phyloP scores from a whole-genome alignment of 1,140 invertebrate genomes.

The Sitobion miscanthi region DNA sequence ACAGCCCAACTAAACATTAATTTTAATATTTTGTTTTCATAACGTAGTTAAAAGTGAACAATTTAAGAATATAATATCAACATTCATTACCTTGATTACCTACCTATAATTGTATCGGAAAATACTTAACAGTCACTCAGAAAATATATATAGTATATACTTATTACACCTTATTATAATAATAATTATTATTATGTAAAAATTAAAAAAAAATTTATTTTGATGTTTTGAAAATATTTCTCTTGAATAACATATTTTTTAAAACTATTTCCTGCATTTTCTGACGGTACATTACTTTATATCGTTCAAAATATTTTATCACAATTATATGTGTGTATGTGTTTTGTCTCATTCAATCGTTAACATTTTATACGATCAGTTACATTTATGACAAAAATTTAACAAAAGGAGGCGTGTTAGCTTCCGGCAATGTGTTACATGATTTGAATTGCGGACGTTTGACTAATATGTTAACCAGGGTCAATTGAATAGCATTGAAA shows the following conservation, averaged over 20 bases:
- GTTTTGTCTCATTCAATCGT: background rate
- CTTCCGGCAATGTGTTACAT: conserved; percentile 45
- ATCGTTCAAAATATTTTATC: background rate
- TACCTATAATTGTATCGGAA: background rate
- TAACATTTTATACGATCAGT: conserved; percentile 21
- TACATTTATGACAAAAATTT: background rate
- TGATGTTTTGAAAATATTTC: background rate
- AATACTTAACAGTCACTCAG: background rate
- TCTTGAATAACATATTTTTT: background rate
- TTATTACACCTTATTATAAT: background rate
- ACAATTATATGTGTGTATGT: background rate
- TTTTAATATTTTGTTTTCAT: background rate
- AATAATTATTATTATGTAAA: background rate
- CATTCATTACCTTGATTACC: background rate
- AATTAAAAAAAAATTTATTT: background rate
- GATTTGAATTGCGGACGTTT: conserved; percentile 33
- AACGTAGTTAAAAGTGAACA: background rate
- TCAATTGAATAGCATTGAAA: conserved; percentile 28
- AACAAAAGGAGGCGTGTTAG: conserved; percentile 14
- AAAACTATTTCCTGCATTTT: background rate
- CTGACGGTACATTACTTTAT: background rate
- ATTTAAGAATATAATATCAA: background rate
- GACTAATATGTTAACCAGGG: conserved; percentile 10
- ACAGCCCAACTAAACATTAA: background rate
- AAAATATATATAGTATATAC: too few relatives aligned